These are phyloP conservation scores for Acromyrmex heyeri DNA, from an alignment of 1,140 invertebrate species.

Conservation along the genomic window DNA sequence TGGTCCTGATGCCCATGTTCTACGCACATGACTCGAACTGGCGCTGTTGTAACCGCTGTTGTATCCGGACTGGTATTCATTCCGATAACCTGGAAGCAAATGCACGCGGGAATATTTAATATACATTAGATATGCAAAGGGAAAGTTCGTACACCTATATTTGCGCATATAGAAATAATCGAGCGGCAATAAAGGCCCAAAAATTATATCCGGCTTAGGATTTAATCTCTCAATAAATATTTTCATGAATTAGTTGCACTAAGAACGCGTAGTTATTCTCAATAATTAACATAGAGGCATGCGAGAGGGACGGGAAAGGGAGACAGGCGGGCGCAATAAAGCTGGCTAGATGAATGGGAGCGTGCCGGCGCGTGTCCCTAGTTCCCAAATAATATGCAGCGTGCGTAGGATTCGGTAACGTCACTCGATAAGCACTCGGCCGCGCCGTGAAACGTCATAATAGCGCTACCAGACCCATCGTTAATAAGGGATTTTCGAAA, in stretches of 20 bases:
- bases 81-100: constrained; percentile 78
- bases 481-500: constrained; percentile 83
- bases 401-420: constrained; percentile 55
- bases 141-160: not conserved
- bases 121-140: not conserved
- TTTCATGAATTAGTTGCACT: not conserved
- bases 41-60: constrained; percentile 66
- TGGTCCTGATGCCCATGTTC: constrained; percentile 58
- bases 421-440: constrained; percentile 51
- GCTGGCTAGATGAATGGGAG: constrained; percentile 80
- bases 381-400: constrained; percentile 75
- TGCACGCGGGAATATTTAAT: not conserved
- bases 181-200: not conserved
- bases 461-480: constrained; percentile 77
- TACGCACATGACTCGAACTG: constrained; percentile 46
- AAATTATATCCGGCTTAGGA: not conserved
- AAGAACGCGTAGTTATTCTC: constrained; percentile 36
- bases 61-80: constrained; percentile 62
- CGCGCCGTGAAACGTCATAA: constrained; percentile 85
- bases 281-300: constrained; percentile 34
- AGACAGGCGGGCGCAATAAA: constrained; percentile 39
- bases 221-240: constrained; percentile 42
- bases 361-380: constrained; percentile 85
- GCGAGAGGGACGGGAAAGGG: not conserved
- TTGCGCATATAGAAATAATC: not conserved